These are phyloP conservation scores for Nasonia longicornis DNA, from an alignment of 1,140 invertebrate species.

Conservation along the genomic window DNA sequence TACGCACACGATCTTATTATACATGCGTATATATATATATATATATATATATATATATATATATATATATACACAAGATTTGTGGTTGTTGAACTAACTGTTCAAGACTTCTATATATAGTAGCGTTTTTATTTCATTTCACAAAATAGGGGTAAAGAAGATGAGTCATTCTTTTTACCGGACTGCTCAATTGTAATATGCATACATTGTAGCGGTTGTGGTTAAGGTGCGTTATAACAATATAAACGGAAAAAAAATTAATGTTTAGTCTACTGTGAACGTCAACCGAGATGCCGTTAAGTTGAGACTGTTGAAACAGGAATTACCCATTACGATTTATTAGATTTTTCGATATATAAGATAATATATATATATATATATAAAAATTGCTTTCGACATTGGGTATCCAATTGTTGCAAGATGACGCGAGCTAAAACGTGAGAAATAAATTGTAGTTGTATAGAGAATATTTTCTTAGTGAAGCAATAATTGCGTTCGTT, in stretches of 20 bases:
- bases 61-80: too few relatives aligned
- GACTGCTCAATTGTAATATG: too few relatives aligned
- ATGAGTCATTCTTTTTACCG: background rate
- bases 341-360: background rate
- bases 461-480: background rate
- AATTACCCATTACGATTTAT: too few relatives aligned
- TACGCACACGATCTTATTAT: too few relatives aligned
- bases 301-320: background rate
- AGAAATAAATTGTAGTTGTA: background rate
- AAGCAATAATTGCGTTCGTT: conserved; percentile 11
- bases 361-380: background rate
- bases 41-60: too few relatives aligned
- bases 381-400: background rate
- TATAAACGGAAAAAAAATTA: background rate
- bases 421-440: background rate
- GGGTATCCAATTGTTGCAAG: background rate
- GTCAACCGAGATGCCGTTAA: background rate
- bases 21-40: too few relatives aligned
- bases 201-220: background rate
- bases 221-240: background rate
- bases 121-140: too few relatives aligned
- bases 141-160: background rate
- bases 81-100: too few relatives aligned
- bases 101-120: too few relatives aligned
- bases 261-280: background rate